Percentiles rank a stretch among this genome's conserved stretches.
These are phyloP conservation scores for Delphinus delphis DNA, from an alignment of 2,113 vertebrate species.

Conservation along the genomic window DNA sequence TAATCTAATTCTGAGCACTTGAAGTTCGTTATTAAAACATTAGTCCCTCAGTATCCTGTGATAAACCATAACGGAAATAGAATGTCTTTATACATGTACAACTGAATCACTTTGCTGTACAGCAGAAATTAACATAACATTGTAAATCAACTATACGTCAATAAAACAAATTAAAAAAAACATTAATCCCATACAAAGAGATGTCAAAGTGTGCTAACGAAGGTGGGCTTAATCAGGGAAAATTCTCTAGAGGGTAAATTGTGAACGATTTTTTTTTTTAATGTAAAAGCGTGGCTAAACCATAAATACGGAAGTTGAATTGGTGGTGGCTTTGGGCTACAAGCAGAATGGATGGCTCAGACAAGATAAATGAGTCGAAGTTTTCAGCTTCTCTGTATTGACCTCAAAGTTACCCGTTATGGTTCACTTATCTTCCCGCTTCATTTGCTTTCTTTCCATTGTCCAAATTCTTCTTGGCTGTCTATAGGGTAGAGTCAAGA, in stretches of 20 bases:
- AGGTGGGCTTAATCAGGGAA: not conserved
- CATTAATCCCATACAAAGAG: not conserved
- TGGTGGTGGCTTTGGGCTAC: too few relatives aligned
- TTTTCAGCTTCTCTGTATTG: not conserved
- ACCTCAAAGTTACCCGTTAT: fast-evolving
- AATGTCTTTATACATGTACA: not conserved
- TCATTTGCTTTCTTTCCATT: not conserved
- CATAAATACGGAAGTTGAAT: not conserved
- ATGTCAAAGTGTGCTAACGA: not conserved
- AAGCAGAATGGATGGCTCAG: not conserved
- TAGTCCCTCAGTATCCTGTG: not conserved
- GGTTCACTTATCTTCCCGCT: not conserved
- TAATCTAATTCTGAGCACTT: not conserved
- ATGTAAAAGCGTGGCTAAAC: not conserved
- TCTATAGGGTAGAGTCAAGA: not conserved
- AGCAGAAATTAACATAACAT: not conserved
- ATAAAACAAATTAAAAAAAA: not conserved
- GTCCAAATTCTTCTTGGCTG: too few relatives aligned
- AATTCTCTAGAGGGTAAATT: not conserved
- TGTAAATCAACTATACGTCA: not conserved
- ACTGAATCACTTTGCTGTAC: not conserved
- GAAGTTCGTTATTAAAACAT: not conserved
- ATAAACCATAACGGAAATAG: not conserved
- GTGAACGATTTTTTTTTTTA: not conserved
- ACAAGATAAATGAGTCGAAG: not conserved